Percentiles rank a stretch among this genome's conserved stretches.
phyloP scores from a whole-genome alignment of 1,140 invertebrate genomes.

The Procambarus clarkii region DNA sequence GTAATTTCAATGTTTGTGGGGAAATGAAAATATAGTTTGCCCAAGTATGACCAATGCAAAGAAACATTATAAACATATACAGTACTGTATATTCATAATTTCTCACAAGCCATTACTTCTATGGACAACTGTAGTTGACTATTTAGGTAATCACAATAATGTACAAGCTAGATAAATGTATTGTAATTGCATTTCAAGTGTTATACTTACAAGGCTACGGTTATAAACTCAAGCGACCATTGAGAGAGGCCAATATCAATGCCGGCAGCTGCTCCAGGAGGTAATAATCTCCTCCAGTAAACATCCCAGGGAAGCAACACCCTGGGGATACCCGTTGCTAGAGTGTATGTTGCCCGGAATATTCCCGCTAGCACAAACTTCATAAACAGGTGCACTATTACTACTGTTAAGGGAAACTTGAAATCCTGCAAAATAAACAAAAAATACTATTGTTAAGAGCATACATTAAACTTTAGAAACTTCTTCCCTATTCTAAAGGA shows the following conservation, averaged over 20 bases:
- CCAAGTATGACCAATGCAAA: too few relatives aligned
- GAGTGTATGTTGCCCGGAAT: constrained; percentile 81
- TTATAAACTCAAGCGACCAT: constrained; percentile 95
- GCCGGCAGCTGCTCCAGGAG: constrained; percentile 92
- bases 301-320: constrained; percentile 83
- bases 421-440: constrained; percentile 82
- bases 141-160: too few relatives aligned
- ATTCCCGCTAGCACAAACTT: constrained; percentile 87
- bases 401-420: constrained; percentile 88
- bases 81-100: too few relatives aligned
- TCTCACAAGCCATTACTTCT: too few relatives aligned
- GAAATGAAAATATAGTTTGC: too few relatives aligned
- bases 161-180: too few relatives aligned
- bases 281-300: constrained; percentile 82
- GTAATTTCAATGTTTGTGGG: too few relatives aligned
- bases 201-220: constrained; percentile 87
- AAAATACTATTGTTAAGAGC: constrained; percentile 35
- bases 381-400: constrained; percentile 87
- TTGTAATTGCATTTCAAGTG: too few relatives aligned
- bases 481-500: background rate
- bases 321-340: constrained; percentile 80
- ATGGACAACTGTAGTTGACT: too few relatives aligned
- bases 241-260: constrained; percentile 98
- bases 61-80: too few relatives aligned
- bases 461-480: background rate